Base-by-base conservation (phyloP, 2,888 invertebrate genomes). In the Urechis unicinctus region DNA sequence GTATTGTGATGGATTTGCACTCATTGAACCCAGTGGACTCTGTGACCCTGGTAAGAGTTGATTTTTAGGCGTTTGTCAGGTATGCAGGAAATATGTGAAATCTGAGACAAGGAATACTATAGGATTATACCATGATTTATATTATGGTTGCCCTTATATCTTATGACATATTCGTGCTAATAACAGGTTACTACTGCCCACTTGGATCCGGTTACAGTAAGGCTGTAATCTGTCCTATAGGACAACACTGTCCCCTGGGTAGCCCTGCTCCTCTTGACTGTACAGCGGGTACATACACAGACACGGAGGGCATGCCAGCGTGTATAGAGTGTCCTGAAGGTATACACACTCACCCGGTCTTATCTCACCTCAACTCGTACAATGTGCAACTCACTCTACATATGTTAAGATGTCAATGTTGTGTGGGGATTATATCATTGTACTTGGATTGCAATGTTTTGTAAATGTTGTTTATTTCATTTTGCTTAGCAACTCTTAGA, bases 171-270 rank as follows among this genome's bases (percentile, higher is more conserved):
- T 44, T 24, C 17, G 28, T 53, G n/a, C 41, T 29, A 22, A 22
- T 28, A 36, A 50, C 61, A 74, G 75, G 74, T 22, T 74, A 73
- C 59, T 75, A 74, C 61, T 75, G 75, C 57, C 73, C 73, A 3
- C 53, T 51, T 21, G 73, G 74, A n/a, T 72, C 73, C 6, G 67
- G 64, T 53, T 59, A 68, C 3, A 68, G 69, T 43, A 72, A 70
- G 5, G 59, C 70, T 55, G 57, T 71, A 6, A 67, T 72, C 52
- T 75, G 75, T 60, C 73, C 74, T 0, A 63, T 69, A 5, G 73
- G 71, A 28, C 66, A 64, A 53, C 66, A 73, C 54, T 75, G 75
- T 56, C 74, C 74, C 1, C 56, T 57, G 44, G 71, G 70, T 4
- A 71, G 69, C 53, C 60, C 67, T 1, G 49, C 28, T 2, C 73